phyloP scores from a whole-genome alignment of 1,140 invertebrate species.

The Ylistrum balloti region DNA sequence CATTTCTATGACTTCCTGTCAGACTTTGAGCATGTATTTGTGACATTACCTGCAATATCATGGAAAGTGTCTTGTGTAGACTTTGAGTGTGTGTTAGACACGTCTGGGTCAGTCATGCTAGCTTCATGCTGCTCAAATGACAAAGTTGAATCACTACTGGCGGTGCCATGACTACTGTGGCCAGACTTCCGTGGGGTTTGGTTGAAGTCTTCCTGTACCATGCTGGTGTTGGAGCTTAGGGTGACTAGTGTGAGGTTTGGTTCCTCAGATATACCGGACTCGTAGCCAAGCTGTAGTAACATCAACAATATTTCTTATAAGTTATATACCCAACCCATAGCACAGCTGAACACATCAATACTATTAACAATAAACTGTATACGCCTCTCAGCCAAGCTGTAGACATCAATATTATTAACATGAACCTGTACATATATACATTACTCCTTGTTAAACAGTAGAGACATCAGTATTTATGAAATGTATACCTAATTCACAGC shows the following conservation, averaged over 20 bases:
- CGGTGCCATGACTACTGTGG: constrained; percentile 45
- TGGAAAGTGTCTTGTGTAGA: constrained; percentile 28
- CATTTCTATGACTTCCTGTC: too few species aligned
- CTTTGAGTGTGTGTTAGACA: neutral
- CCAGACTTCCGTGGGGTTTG: constrained; percentile 50
- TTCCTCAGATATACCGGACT: constrained; percentile 69
- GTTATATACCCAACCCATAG: too few species aligned
- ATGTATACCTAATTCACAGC: too few species aligned
- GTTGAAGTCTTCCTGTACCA: constrained; percentile 55
- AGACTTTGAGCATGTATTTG: too few species aligned
- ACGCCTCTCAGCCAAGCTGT: too few species aligned
- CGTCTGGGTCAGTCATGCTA: constrained; percentile 27
- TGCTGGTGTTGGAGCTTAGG: constrained; percentile 55
- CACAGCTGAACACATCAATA: too few species aligned
- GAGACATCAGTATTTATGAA: too few species aligned
- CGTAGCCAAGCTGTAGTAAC: constrained; percentile 58
- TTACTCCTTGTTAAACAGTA: too few species aligned
- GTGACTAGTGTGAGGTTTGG: constrained; percentile 65
- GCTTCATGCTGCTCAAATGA: constrained; percentile 71
- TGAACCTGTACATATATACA: too few species aligned
- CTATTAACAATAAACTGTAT: too few species aligned
- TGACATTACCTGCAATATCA: neutral
- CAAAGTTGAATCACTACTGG: constrained; percentile 62
- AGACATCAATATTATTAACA: too few species aligned
- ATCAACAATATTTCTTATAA: neutral